phyloP scores from a whole-genome alignment of 1,140 invertebrate species.

The Apis cerana region DNA sequence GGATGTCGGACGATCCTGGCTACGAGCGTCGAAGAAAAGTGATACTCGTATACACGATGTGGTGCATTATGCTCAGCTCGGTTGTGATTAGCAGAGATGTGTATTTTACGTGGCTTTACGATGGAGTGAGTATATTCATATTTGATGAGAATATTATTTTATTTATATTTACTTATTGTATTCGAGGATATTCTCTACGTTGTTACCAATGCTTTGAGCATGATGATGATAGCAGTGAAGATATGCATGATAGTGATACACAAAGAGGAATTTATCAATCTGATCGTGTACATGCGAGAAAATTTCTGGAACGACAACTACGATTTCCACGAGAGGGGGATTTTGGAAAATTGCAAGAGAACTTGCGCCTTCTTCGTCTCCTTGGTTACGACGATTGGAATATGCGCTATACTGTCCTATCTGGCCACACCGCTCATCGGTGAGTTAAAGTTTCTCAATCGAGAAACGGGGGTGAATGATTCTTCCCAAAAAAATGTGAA shows the following conservation, averaged over 20 bases:
- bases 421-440: constrained; percentile 40
- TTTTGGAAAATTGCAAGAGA: constrained; percentile 23
- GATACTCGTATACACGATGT: constrained; percentile 25
- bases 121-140: constrained; percentile 52
- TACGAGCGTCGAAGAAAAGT: constrained; percentile 1
- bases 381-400: constrained; percentile 28
- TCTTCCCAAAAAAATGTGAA: too few relatives aligned
- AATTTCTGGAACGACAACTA: constrained; percentile 57
- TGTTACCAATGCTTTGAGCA: constrained; percentile 29
- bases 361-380: constrained; percentile 41
- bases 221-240: constrained; percentile 32
- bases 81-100: constrained; percentile 19
- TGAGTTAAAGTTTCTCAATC: constrained; percentile 11
- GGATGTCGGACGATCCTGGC: constrained; percentile 7
- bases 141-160: not conserved
- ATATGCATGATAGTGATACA: constrained; percentile 4
- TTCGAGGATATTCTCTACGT: constrained; percentile 49
- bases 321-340: constrained; percentile 24
- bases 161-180: too few relatives aligned
- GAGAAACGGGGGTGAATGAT: too few relatives aligned
- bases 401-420: constrained; percentile 43
- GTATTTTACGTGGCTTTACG: constrained; percentile 33
- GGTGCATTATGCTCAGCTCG: not conserved
- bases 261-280: constrained; percentile 16
- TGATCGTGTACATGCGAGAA: constrained; percentile 46